Evolutionary conservation across 2,797 vertebrate genomes (phyloP).

Genomic region (Notamacropus eugenii): DNA sequence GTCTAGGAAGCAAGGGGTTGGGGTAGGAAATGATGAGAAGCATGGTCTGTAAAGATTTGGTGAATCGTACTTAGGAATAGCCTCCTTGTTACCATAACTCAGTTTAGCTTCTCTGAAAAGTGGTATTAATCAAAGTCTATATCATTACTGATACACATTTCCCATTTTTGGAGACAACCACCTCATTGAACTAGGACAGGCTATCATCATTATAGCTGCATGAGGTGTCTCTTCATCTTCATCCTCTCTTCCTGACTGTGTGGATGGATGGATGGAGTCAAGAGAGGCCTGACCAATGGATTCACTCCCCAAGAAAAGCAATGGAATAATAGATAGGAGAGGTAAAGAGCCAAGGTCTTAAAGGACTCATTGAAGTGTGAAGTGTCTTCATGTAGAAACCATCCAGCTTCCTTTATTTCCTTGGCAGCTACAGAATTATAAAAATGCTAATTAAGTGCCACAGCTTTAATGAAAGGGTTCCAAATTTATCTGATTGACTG

Average conservation of each 20-base stretch:
- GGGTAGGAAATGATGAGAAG: background rate
- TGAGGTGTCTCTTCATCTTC: background rate
- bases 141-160: background rate
- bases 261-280: background rate
- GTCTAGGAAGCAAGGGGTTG: background rate
- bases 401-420: background rate
- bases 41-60: background rate
- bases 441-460: background rate
- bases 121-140: background rate
- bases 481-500: conserved; percentile 6
- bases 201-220: background rate
- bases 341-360: background rate
- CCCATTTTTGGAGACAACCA: background rate
- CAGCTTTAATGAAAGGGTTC: background rate
- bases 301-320: background rate
- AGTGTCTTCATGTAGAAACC: background rate
- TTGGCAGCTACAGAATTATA: background rate
- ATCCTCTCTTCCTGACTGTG: background rate
- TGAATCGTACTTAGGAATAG: background rate
- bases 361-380: background rate
- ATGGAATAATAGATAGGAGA: background rate
- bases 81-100: background rate
- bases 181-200: background rate
- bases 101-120: background rate
- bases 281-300: background rate